Evolutionary conservation across 1,140 invertebrate species (phyloP), one percentile per base, ranked within the genome.

Genomic region (Dicyema japonicum): DNA sequence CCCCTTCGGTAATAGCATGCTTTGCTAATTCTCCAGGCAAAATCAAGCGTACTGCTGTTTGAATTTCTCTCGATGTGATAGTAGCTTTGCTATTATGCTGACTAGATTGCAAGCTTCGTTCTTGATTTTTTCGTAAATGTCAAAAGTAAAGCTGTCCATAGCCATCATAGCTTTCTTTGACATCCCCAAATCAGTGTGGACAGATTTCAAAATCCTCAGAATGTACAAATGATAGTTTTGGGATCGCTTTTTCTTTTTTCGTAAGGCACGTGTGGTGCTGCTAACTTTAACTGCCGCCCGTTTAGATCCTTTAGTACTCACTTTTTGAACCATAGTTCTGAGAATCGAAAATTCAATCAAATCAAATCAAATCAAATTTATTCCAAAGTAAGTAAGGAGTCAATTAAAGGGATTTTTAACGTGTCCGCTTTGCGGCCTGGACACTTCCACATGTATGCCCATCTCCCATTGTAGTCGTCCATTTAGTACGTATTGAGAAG

Each of bases 141-240:
- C 50, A 30, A 52, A 49, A 9, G 53, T 44, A 33, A 52, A 49
- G 18, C 40, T 41, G 36, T 50, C 46, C 46, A 48, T 47, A 23
- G 44, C 43, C 14, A 36, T 39, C 45, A 47, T 47, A 21, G 43
- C 43, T 27, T 45, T 46, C 35, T 35, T 37, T 12, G 61, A 64
- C 19, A 67, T 60, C 18, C 64, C 62, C 30, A 60, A 65, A 38
- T 63, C 57, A 2, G 62, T 62, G 40, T 65, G 65, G 47, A 66
- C 63, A 40, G 65, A 61, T 36, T 65, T 63, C 38, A 69, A 37
- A 9, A 69, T 53, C 37, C 66, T 67, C 46, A 62, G 64, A n/a
- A 65, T 54, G 44, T 67, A 67, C 28, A 63, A 61, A 0, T 58
- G 57, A 51, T 66, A 69, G 30, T 53, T 60, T 38, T 67, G 59